Evolutionary conservation across 2,888 invertebrate species (phyloP).

Genomic region (Antitype chi): DNA sequence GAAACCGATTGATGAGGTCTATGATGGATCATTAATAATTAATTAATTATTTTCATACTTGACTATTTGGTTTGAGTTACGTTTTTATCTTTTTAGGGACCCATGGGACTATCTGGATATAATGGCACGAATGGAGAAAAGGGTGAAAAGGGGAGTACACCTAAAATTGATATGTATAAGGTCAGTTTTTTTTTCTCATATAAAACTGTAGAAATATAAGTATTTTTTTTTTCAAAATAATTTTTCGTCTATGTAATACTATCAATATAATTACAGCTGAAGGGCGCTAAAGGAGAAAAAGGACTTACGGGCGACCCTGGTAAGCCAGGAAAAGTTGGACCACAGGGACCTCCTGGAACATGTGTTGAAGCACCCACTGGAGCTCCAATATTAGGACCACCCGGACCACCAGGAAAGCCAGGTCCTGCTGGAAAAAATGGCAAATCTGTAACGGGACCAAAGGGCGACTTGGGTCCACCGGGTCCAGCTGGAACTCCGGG

Average conservation of each 20-base stretch:
- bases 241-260: not conserved
- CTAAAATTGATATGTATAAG: constrained; percentile 71
- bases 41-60: not conserved
- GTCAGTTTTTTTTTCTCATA: constrained; percentile 70
- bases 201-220: not conserved
- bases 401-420: constrained; percentile 68
- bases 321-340: constrained; percentile 70
- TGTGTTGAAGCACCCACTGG: constrained; percentile 44
- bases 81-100: constrained; percentile 60
- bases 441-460: constrained; percentile 77
- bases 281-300: constrained; percentile 80
- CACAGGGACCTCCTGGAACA: constrained; percentile 68
- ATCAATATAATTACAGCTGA: constrained; percentile 69
- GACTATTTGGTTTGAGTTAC: not conserved
- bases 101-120: constrained; percentile 66
- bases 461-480: constrained; percentile 77
- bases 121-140: constrained; percentile 74
- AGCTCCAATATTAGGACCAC: constrained; percentile 58
- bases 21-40: too few relatives aligned
- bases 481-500: constrained; percentile 64
- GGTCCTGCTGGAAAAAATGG: constrained; percentile 75
- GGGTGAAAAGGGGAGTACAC: constrained; percentile 80
- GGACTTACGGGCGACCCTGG: constrained; percentile 76
- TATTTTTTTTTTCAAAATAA: not conserved
- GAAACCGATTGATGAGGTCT: too few relatives aligned